Percentiles rank a stretch among this genome's conserved stretches.
Evolutionary conservation across 1,140 invertebrate species (phyloP).

Genomic region (Spodoptera litura): DNA sequence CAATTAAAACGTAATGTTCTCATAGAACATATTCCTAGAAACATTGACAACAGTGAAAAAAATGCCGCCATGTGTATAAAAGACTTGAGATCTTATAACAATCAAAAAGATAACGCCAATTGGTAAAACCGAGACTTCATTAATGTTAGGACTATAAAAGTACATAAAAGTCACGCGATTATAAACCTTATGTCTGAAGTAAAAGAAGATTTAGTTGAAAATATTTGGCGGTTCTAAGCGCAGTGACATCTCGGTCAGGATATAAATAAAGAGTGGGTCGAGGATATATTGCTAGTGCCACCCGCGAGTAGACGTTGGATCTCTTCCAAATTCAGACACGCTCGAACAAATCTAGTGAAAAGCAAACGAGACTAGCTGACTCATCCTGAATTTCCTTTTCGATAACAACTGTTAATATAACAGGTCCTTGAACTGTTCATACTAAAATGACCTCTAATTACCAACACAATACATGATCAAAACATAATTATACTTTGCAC

Average conservation of each 20-base stretch:
- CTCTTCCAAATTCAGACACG: conserved; percentile 51
- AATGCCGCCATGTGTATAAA: conserved; percentile 12
- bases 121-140: conserved; percentile 29
- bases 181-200: not conserved
- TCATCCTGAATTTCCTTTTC: conserved; percentile 37
- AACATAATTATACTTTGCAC: not conserved
- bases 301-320: conserved; percentile 49
- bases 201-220: conserved; percentile 8
- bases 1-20: conserved; percentile 21
- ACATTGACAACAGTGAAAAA: conserved; percentile 21
- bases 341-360: conserved; percentile 38
- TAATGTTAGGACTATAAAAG: conserved; percentile 13
- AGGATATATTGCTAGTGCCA: conserved; percentile 43
- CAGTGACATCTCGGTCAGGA: conserved; percentile 46
- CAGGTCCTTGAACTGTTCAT: conserved; percentile 1
- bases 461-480: not conserved
- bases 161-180: not conserved
- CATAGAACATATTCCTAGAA: conserved; percentile 10
- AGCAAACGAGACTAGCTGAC: conserved; percentile 28
- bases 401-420: conserved; percentile 12
- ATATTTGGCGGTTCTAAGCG: conserved; percentile 32
- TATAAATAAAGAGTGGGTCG: conserved; percentile 54
- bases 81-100: conserved; percentile 28
- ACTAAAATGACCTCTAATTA: not conserved
- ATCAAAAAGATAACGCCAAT: conserved; percentile 35